phyloP scores from a whole-genome alignment of 23 tunicate genomes.

The Oikopleura dioica region DNA sequence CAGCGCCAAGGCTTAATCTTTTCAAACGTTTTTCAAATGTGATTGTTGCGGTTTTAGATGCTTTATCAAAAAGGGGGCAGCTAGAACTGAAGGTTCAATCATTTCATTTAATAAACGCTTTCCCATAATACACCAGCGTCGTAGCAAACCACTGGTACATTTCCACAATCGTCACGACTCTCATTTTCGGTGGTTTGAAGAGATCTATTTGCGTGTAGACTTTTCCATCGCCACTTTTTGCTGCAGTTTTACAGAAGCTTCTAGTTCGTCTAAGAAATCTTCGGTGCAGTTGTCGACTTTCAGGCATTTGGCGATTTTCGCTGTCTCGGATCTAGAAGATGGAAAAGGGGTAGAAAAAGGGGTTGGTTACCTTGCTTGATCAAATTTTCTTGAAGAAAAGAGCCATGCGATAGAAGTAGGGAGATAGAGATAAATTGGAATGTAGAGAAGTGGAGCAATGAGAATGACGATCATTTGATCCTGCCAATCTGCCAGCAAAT shows the following conservation, averaged over 20 bases:
- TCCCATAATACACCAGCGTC: conserved; percentile 77
- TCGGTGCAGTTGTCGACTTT: not conserved
- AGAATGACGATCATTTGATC: not conserved
- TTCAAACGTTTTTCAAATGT: no score
- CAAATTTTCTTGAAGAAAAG: not conserved
- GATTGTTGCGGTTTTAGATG: no score
- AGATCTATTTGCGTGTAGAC: conserved; percentile 11
- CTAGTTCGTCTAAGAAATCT: not conserved
- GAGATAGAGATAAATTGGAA: not conserved
- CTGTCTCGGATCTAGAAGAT: not conserved
- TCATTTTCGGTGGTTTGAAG: conserved; percentile 43
- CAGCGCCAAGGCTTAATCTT: not conserved
- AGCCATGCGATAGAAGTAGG: conserved; percentile 1
- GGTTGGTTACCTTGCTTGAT: not conserved
- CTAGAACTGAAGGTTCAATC: no score
- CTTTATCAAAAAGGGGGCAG: no score
- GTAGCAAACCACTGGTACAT: conserved; percentile 72
- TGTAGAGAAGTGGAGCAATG: not conserved
- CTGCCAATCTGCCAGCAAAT: not conserved
- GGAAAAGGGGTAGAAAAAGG: no score
- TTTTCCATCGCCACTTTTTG: not conserved
- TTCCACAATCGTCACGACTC: conserved; percentile 37
- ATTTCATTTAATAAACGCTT: no score
- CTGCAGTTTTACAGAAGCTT: not conserved
- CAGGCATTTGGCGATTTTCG: not conserved